Conservation (phyloP, 2,888 invertebrate species). For the Sericinus montela region DNA sequence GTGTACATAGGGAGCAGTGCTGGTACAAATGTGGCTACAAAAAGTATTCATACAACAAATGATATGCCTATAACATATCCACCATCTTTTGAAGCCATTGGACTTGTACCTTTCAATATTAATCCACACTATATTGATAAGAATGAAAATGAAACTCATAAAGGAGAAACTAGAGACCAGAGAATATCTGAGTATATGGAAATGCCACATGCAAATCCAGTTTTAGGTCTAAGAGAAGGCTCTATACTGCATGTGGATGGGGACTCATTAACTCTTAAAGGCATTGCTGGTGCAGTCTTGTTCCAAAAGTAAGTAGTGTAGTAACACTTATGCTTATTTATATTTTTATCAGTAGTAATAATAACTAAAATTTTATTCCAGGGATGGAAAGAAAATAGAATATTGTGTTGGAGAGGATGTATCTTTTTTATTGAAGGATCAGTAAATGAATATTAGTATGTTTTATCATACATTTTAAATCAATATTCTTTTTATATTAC, state of each 20-base stretch:
- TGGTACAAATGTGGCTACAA: conserved; percentile 90
- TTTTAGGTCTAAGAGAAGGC: conserved; percentile 87
- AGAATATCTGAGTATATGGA: conserved; percentile 84
- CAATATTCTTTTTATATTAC: too few species aligned
- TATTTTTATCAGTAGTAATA: too few species aligned
- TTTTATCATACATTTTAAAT: too few species aligned
- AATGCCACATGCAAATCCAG: conserved; percentile 77
- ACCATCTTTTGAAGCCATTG: conserved; percentile 84
- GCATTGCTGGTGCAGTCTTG: conserved; percentile 81
- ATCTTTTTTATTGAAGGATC: conserved; percentile 65
- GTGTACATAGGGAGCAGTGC: conserved; percentile 90
- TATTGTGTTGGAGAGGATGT: conserved; percentile 79
- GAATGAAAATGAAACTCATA: conserved; percentile 81
- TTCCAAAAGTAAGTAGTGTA: conserved; percentile 83
- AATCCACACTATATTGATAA: conserved; percentile 90
- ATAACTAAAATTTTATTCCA: conserved; percentile 46
- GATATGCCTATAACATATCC: conserved; percentile 93
- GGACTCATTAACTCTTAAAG: conserved; percentile 79
- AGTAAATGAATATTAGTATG: background rate
- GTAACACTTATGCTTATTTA: too few species aligned
- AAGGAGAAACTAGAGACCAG: conserved; percentile 89
- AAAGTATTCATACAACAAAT: conserved; percentile 89
- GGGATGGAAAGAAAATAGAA: conserved; percentile 72
- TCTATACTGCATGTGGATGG: conserved; percentile 81
- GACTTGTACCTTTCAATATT: conserved; percentile 89